Evolutionary conservation across 2,888 invertebrate genomes (phyloP).

Genomic region (Timema cristinae): DNA sequence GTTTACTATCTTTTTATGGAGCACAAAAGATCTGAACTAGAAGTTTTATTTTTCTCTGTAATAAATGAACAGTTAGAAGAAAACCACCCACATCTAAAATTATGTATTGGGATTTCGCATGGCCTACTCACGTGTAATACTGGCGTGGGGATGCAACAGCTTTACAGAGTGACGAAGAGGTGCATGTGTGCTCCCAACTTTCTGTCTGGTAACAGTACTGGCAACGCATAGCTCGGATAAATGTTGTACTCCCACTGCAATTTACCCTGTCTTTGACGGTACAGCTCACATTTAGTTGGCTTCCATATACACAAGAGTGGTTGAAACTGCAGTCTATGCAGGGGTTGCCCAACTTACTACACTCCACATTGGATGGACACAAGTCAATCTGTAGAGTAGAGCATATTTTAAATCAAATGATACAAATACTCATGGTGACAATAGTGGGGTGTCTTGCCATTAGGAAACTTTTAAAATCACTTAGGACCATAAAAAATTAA

Average conservation of each 20-base stretch:
- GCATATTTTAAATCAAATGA: too few relatives aligned
- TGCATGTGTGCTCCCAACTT: conserved; percentile 80
- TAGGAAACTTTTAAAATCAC: too few relatives aligned
- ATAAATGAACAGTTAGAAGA: conserved; percentile 18
- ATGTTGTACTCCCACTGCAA: conserved; percentile 38
- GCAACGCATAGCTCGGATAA: conserved; percentile 71
- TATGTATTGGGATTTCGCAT: too few relatives aligned
- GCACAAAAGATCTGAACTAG: not conserved
- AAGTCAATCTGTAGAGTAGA: too few relatives aligned
- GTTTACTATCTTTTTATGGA: not conserved
- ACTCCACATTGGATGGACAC: conserved; percentile 55
- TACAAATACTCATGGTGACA: too few relatives aligned
- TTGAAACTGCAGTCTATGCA: conserved; percentile 76
- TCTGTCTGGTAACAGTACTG: conserved; percentile 95
- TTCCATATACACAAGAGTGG: conserved; percentile 73
- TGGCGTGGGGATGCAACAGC: conserved; percentile 70
- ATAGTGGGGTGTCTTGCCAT: too few relatives aligned
- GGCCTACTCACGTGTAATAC: conserved; percentile 55
- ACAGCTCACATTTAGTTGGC: conserved; percentile 64
- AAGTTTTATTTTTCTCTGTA: conserved; percentile 16
- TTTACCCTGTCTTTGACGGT: conserved; percentile 44
- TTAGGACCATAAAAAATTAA: too few relatives aligned
- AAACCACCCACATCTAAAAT: too few relatives aligned
- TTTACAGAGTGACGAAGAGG: conserved; percentile 74
- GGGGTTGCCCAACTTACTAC: conserved; percentile 63